Evolutionary conservation across 2,797 vertebrate species (phyloP), one percentile per base, ranked within the genome.

Genomic region (Cossypha caffra): DNA sequence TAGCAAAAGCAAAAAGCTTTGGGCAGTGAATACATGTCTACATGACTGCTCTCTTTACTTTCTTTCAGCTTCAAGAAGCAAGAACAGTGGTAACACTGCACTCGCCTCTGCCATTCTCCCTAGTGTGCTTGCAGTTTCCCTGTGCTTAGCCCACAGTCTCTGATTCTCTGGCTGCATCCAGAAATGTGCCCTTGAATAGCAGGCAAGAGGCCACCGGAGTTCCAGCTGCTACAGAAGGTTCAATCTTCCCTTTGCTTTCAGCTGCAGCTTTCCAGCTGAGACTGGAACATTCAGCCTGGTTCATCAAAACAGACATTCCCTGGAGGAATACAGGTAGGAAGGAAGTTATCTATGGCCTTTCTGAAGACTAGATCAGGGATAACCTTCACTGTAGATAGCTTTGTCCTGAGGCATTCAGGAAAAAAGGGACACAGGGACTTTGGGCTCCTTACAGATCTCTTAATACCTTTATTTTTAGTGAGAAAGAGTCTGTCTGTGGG

Each of bases 31-130:
- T 76, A 71, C 11, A 76, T 13, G 8, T 61, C 38, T 86, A 71
- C 87, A 40, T 57, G 2, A 52, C 17, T 50, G 21, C 26, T 94
- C 33, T 88, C 13, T 42, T 78, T 17, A 78, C 26, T 90, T 74
- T 76, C 29, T 96, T 94, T 52, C 71, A 97, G 96, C 38, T 63
- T 94, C 95, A 85, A 87, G 93, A 88, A 85, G 14, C 28, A 82
- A 74, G 57, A 94, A 85, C 68, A 50, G 42, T 4, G 38, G 50
- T 63, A 47, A 42, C 14, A 38, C 45, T 71, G 29, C 50, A 35
- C 33, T 55, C 1, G 0, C 31, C 51, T 67, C 88, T 71, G 24
- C 28, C 4, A 2, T 80, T 93, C 90, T 97, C 84, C 43, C 21
- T 28, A 25, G 25, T 13, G 9, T 89, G 45, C 16, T 67, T 81